A percentile compares a stretch with the other conserved stretches of the same genome.
Conservation (phyloP, 2,113 vertebrate species). For the Onychostoma macrolepis region DNA sequence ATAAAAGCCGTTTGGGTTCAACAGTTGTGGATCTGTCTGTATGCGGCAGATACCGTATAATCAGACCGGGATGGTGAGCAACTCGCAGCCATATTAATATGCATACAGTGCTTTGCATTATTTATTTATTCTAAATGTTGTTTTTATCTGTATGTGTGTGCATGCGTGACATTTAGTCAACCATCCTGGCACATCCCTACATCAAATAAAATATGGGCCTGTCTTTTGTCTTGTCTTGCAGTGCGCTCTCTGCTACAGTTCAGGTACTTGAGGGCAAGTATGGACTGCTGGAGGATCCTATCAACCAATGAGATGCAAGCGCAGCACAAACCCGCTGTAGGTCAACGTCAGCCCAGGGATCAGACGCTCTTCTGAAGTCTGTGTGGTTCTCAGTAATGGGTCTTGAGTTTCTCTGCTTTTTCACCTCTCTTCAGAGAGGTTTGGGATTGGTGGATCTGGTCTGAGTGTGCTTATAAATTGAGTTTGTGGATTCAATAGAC, state of each 20-base stretch:
- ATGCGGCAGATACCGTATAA: conserved; percentile 82
- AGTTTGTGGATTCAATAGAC: too few relatives aligned
- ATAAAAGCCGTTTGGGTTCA: conserved; percentile 87
- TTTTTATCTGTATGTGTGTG: too few relatives aligned
- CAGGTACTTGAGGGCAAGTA: conserved; percentile 83
- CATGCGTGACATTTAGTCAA: too few relatives aligned
- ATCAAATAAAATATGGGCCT: background rate
- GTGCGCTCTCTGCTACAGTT: conserved; percentile 82
- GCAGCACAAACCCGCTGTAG: background rate
- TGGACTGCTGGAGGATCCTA: conserved; percentile 71
- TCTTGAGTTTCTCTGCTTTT: background rate
- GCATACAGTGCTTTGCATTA: too few relatives aligned
- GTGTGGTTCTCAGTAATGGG: background rate
- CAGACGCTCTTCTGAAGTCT: too few relatives aligned
- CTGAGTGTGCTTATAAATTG: background rate
- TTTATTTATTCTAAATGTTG: too few relatives aligned
- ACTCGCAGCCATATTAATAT: background rate
- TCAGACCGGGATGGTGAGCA: conserved; percentile 92
- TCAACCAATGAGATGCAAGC: conserved; percentile 51
- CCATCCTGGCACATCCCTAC: background rate
- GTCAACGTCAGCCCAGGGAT: background rate
- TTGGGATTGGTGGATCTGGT: background rate
- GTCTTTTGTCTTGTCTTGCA: conserved; percentile 63
- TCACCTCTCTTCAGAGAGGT: too few relatives aligned
- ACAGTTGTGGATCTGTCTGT: conserved; percentile 91